Evolutionary conservation across 2,113 vertebrate genomes (phyloP), one percentile per base, ranked within the genome.

Genomic region (Cervus canadensis): DNA sequence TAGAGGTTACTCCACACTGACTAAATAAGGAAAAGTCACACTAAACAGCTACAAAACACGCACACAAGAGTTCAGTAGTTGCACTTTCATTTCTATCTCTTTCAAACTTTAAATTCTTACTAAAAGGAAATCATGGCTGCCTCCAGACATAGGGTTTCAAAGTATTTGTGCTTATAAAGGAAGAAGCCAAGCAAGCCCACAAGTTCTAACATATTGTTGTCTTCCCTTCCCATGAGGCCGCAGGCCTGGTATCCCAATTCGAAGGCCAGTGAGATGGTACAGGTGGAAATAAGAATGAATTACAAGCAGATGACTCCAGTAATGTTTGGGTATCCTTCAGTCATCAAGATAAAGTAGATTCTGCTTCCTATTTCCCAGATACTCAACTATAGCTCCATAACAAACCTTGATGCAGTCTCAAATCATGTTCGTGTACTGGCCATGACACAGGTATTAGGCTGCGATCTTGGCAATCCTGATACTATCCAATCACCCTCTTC

Each of bases 1-100:
- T 81, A 81, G 43, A 93, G 74, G 57, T 93, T 94, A 91, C 59
- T 95, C 62, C 74, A 25, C 13, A 94, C 25, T 78, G 45, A 95
- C 86, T 92, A 86, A 54, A 25, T 33, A 91, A 88, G 28, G 71
- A 97, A 93, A 82, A 54, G 56, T 13, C 64, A 88, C 59, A 36
- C 74, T 76, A 81, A 96, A 78, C 26, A 95, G 14, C 50, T 30
- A 74, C 9, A 43, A 85, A n/a, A 62, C 57, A 56, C 17, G 10
- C 4, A 52, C n/a, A 92, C 3, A 56, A 0, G 40, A 10, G 1
- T 2, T 54, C 86, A 40, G 50, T 7, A n/a, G 50, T 25, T 86
- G 6, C 25, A 21, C 13, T 45, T 83, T 85, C 25, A 71, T 59
- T 74, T 87, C 7, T 56, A 30, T 71, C 40, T 74, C 17, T 88